Conservation (phyloP, 2,888 invertebrate species). For the Philereme transversata region DNA sequence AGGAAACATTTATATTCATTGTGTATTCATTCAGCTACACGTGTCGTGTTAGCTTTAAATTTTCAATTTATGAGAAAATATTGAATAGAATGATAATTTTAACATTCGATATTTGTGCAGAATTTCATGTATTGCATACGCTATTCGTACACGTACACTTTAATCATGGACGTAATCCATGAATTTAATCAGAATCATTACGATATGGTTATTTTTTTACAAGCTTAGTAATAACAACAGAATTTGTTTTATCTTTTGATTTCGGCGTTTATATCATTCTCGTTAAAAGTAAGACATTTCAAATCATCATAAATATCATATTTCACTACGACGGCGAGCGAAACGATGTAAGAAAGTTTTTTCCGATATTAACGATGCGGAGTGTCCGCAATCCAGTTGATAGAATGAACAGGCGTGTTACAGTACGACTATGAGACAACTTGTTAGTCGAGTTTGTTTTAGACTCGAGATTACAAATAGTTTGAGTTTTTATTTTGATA, state of each 20-base stretch:
- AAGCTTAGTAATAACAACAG: too few species aligned
- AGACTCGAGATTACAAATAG: too few species aligned
- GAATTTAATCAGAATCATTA: too few species aligned
- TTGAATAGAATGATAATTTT: conserved; percentile 51
- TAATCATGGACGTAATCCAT: too few species aligned
- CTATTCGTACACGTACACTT: too few species aligned
- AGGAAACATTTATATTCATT: conserved; percentile 44
- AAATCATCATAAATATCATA: neutral
- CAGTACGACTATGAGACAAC: too few species aligned
- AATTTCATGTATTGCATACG: neutral
- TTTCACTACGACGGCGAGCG: neutral
- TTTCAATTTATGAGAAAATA: conserved; percentile 49
- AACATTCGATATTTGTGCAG: conserved; percentile 14
- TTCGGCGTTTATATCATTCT: too few species aligned
- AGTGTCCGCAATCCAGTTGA: neutral
- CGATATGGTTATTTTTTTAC: too few species aligned
- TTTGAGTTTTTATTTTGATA: too few species aligned
- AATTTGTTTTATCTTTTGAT: too few species aligned
- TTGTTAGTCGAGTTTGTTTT: too few species aligned
- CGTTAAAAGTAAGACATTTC: neutral
- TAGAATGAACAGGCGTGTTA: neutral
- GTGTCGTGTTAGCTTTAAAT: conserved; percentile 41
- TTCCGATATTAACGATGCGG: neutral
- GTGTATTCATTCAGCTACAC: conserved; percentile 50
- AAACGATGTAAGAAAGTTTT: neutral